phyloP scores from a whole-genome alignment of 1,140 invertebrate species.

The Parapsyche elsis region DNA sequence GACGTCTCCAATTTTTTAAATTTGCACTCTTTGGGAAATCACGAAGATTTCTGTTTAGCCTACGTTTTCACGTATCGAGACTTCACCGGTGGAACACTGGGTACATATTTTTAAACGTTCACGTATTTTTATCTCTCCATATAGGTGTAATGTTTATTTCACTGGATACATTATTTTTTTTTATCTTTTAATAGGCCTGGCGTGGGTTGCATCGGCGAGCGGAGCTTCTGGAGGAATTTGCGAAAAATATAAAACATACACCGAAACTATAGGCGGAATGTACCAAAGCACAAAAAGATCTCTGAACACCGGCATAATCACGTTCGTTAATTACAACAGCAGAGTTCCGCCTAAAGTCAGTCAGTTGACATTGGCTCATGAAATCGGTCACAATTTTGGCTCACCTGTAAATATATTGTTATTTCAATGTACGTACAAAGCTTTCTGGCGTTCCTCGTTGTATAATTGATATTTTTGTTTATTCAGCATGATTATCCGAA shows the following conservation, averaged over 20 bases:
- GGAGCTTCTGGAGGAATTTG: slow-evolving; percentile 98
- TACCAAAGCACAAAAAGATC: slow-evolving; percentile 94
- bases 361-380: slow-evolving; percentile 97
- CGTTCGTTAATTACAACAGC: slow-evolving; percentile 98
- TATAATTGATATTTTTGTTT: slow-evolving; percentile 19
- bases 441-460: not conserved
- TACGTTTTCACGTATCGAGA: slow-evolving; percentile 99
- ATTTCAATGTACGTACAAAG: not conserved
- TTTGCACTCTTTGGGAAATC: slow-evolving; percentile 95
- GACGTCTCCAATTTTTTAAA: slow-evolving; percentile 99
- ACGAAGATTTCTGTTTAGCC: slow-evolving; percentile 97
- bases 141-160: not conserved
- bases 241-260: slow-evolving; percentile 97
- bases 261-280: slow-evolving; percentile 92
- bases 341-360: slow-evolving; percentile 96
- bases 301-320: slow-evolving; percentile 98
- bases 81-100: slow-evolving; percentile 94
- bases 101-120: slow-evolving; percentile 55
- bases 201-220: slow-evolving; percentile 97
- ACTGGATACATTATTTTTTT: not conserved
- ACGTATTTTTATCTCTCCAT: not conserved
- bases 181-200: slow-evolving; percentile 74
- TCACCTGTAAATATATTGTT: slow-evolving; percentile 79
- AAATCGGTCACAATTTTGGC: slow-evolving; percentile 99
- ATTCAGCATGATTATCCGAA: slow-evolving; percentile 94